Conservation (phyloP, 2,888 invertebrate species). For the Mycalesis mineus region DNA sequence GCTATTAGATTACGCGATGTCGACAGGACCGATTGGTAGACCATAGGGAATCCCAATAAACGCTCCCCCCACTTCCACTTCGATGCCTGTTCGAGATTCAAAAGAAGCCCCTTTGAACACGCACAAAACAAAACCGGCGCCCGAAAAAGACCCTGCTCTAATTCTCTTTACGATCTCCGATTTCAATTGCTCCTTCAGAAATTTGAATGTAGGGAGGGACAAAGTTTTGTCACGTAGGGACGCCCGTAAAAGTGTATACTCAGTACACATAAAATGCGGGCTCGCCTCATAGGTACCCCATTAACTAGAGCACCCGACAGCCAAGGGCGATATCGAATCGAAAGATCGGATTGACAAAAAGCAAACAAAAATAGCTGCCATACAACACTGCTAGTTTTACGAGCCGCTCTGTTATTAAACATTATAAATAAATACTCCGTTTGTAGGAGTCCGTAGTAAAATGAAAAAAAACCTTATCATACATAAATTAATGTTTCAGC, state of each 20-base stretch:
- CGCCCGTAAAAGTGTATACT: conserved; percentile 56
- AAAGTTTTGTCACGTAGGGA: conserved; percentile 77
- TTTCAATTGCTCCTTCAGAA: conserved; percentile 79
- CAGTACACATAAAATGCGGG: conserved; percentile 71
- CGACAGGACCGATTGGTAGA: conserved; percentile 73
- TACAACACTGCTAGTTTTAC: conserved; percentile 59
- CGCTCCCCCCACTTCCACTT: conserved; percentile 74
- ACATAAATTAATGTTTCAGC: too few relatives aligned
- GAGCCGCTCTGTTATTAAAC: conserved; percentile 74
- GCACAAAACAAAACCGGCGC: conserved; percentile 72
- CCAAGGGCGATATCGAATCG: conserved; percentile 67
- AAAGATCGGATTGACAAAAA: conserved; percentile 73
- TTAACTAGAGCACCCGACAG: conserved; percentile 72
- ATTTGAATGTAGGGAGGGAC: conserved; percentile 78
- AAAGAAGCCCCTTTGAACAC: conserved; percentile 74
- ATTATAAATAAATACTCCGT: conserved; percentile 66
- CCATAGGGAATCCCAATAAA: conserved; percentile 76
- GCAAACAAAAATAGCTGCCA: conserved; percentile 51
- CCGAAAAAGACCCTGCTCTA: conserved; percentile 74
- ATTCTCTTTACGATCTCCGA: conserved; percentile 78
- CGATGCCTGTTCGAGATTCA: conserved; percentile 75
- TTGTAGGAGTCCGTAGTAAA: too few relatives aligned
- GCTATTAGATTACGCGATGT: conserved; percentile 76
- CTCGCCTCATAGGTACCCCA: conserved; percentile 72
- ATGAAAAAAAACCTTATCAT: too few relatives aligned